Evolutionary conservation across 2,797 vertebrate genomes (phyloP), one percentile per base, ranked within the genome.

Genomic region (Octomys mimax): DNA sequence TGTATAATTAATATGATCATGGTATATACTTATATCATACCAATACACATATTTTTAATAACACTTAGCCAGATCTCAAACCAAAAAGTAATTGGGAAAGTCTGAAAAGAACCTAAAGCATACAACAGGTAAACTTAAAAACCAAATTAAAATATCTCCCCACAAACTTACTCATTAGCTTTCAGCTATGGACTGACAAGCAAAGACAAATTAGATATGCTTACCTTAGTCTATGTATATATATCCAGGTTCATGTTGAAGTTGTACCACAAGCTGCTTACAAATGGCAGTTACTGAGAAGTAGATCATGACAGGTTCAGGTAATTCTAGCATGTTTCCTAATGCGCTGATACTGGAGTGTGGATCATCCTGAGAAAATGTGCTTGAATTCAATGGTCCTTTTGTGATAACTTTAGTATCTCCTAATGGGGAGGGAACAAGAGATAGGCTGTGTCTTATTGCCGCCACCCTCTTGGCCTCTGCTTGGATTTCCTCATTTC

Each of bases 191-290:
- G 96, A 95, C 59, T 93, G 77, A 96, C 78, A 92, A 87, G 75
- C 80, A 95, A 95, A 96, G 92, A 24, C 33, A 92, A 89, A 85
- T 79, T 79, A 92, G 54, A 77, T 81, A n/a, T 46, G 86, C 95
- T 96, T 92, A 82, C 82, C 91, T 94, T 96, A 96, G 82, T 93
- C 89, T 96, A 83, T 71, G 93, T 91, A 96, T 88, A 94, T 78
- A 96, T 82, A 94, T 49, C 70, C 57, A 83, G 39, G 93, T 94
- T 92, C 84, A 95, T 89, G 96, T 96, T 97, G 93, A 97, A 97
- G 93, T 97, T 97, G 94, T 97, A 97, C 98, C 97, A 97, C 96
- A 96, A 95, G 92, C 98, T 98, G 98, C 98, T 98, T 98, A 98
- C 98, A 98, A 97, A 96, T 97, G 96, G 97, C 91, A 98, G 97